Base-by-base conservation (phyloP, 2,888 invertebrate genomes). In the Sarcophaga carnaria region DNA sequence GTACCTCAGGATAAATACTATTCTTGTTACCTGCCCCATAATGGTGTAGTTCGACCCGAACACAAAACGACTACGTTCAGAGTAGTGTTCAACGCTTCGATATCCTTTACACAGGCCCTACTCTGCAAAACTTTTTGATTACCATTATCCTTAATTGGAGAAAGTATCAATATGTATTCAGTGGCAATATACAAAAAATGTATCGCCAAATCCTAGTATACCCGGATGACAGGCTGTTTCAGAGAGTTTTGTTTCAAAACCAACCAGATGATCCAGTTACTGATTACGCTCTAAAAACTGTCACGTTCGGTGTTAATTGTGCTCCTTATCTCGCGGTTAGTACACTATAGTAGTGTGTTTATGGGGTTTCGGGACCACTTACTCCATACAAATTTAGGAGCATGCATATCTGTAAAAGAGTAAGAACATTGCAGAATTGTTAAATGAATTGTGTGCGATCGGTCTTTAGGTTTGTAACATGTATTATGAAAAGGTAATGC, bases 221-320 rank as follows among this genome's bases (percentile, higher is more conserved):
- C 1, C 67, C 70, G 1, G 20, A 60, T 17, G 82, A 89, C 27
- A 60, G 69, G 11, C 59, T 72, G 6, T 88, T 79, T 63, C 88
- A 88, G 25, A 54, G 88, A 8, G 85, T 89, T 22, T 14, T 88
- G 2, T 88, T 76, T 59, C 81, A 54, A n/a, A 54, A 75, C 3
- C n/a, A 71, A 66, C 14, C 17, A 37, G 27, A 14, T 5, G 37
- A 8, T 37, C 10, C 8, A 10, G 8, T 37, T 10, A 37, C 10
- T 10, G 27, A 66, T 27, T 66, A 66, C 17, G 14, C 27, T 0
- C 37, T 37, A 5, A 20, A 47, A 20, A 47, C 11, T 47, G 20
- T 45, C 45, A 47, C 54, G 0, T 54, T 54, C 17, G 54, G 54
- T 14, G 3, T 54, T 17, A 54, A 54, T 54, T 54, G 54, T 17